Base-by-base conservation (phyloP, 1,140 invertebrate genomes). In the Sarcophaga bullata region DNA sequence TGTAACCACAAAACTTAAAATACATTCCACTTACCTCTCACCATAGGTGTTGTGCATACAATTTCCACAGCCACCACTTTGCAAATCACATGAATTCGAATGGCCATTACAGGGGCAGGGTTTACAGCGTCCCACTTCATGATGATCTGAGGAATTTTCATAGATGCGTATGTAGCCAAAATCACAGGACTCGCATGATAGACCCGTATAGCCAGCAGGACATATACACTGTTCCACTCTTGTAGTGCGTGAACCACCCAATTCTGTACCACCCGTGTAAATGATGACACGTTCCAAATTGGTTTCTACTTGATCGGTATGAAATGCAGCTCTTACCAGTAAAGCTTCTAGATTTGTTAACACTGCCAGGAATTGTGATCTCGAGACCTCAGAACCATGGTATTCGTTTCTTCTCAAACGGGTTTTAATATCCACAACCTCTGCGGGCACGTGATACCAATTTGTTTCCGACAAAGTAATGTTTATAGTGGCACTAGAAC, bases 241-340 rank as follows among this genome's bases (percentile, higher is more conserved):
- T 81, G 88, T 91, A 7, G 83, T 83, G 9, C 84, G 85, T 10
- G 80, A 85, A 0, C 81, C 84, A 0, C 85, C 85, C 8, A 88
- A 84, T 6, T 90, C 90, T n/a, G 87, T 84, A 7, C 90, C 80
- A 84, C 91, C 92, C 84, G 88, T 82, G 80, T 87, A 85, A 6
- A 90, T 85, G 25, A 86, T 83, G 0, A 86, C 88, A 8, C 86
- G 82, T 82, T 90, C 90, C 37, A 92, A 85, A 9, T 90, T 93
- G 58, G 95, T 96, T 91, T 98, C 97, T 82, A 97, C 94, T 91
- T 99, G 98, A 88, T 98, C 97, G 0, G 96, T 96, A 89, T 99
- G 97, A 90, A 95, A 99, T 81, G 97, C 96, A 0, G 97, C 97
- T 81, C 97, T 92, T 46, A 99, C 92, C 85, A 99, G 92, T 15